phyloP scores from a whole-genome alignment of 23 tunicate genomes.

The Halocynthia roretzi region DNA sequence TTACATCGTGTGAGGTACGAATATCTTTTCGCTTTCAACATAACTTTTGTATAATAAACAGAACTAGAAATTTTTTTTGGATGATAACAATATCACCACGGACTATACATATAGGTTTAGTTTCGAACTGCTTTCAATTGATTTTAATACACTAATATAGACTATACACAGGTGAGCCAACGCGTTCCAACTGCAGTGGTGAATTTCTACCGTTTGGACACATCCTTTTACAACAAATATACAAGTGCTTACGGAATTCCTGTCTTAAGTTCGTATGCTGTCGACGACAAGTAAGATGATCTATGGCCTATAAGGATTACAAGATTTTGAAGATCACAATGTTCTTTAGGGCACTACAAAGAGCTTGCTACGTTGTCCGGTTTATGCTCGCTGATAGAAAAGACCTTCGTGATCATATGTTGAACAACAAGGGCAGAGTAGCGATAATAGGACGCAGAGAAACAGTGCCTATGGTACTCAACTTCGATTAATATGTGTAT shows the following conservation, averaged over 20 bases:
- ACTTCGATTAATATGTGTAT: background rate
- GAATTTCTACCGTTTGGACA: slow-evolving; percentile 29
- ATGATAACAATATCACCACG: no score
- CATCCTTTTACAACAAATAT: slow-evolving; percentile 36
- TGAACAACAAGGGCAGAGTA: slow-evolving; percentile 60
- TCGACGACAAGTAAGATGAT: slow-evolving; percentile 42
- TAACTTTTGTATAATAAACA: background rate
- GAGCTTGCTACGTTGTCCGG: slow-evolving; percentile 68
- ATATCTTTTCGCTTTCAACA: background rate
- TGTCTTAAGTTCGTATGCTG: slow-evolving; percentile 13
- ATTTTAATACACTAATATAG: background rate
- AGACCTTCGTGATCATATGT: slow-evolving; percentile 63
- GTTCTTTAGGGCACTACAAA: slow-evolving; percentile 36
- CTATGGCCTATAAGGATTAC: background rate
- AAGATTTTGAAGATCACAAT: background rate
- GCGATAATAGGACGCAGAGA: slow-evolving; percentile 53
- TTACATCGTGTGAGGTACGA: background rate
- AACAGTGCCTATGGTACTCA: slow-evolving; percentile 45
- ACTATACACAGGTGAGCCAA: slow-evolving; percentile 9
- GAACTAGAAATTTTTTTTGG: no score
- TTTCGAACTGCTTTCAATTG: background rate
- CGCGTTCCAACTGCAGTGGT: slow-evolving; percentile 31
- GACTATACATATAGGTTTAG: no score
- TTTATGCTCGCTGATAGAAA: slow-evolving; percentile 57
- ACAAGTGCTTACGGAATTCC: slow-evolving; percentile 68